Base-by-base conservation (phyloP, 2,888 invertebrate species). In the Tribolium freemani region DNA sequence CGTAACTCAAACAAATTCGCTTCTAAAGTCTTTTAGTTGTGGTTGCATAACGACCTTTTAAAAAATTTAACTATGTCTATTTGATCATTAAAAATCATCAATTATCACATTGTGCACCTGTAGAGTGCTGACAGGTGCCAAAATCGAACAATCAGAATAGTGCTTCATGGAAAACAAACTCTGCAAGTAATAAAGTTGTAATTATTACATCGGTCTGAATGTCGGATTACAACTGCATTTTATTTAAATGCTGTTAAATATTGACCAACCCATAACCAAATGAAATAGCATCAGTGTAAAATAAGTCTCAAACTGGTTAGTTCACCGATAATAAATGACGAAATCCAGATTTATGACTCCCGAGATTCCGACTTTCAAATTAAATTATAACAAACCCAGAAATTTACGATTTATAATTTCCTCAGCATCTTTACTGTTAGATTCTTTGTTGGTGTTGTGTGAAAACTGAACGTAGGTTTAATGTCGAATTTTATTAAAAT, bases 321-420 rank as follows among this genome's bases (percentile, higher is more conserved):
- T 46, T 48, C 16, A 26, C 60, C 26, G 60, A 60, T 60, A 63
- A 51, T 51, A 51, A 63, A 63, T 63, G 63, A 63, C 20, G 63
- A 63, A 63, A 63, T 63, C 16, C 3, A 63, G 50, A 63, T 63
- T 51, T 63, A 51, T 50, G 60, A 60, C 60, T 60, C 31, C 5
- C 31, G 44, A 10, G 21, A 60, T 3, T 60, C 21, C 46, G 60
- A 60, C 45, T 60, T 13, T 45, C 38, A 45, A 58, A 58, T 58
- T 26, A 48, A 60, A 13, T 60, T 45, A 44, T 20, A 45, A 44
- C 45, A 44, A 10, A 58, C 16, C 16, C 16, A 16, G 16, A 16
- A 16, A 8, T 57, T 57, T 38, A 58, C 38, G 38, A 38, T 38
- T 6, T 8, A 38, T n/a, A 6, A 38, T 38, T 38, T 38, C 38